A percentile compares a stretch with the other conserved stretches of the same genome.
Conservation (phyloP, 2,888 invertebrate genomes). For the Lochmaea capreae region DNA sequence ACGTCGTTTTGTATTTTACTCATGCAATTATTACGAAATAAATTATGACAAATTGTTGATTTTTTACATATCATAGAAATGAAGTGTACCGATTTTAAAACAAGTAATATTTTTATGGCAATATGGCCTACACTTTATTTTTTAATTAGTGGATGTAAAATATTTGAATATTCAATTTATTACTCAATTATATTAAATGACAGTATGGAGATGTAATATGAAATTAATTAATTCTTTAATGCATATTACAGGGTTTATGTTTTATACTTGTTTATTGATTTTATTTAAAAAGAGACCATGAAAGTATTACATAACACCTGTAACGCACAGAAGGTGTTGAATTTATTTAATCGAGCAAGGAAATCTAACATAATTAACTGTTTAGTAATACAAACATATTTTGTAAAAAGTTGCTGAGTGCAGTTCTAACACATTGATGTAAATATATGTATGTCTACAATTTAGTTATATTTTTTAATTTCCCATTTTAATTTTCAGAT, state of each 20-base stretch:
- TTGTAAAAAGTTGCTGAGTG: slow-evolving; percentile 15
- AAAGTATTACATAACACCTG: slow-evolving; percentile 1
- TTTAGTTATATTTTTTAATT: not conserved
- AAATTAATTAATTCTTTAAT: not conserved
- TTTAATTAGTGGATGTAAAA: not conserved
- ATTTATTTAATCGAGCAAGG: slow-evolving; percentile 1
- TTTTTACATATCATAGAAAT: too few relatives aligned
- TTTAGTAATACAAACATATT: not conserved
- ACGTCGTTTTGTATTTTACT: not conserved
- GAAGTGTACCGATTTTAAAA: too few relatives aligned
- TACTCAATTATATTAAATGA: not conserved
- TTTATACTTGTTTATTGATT: not conserved
- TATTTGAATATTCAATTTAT: not conserved
- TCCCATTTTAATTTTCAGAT: not conserved
- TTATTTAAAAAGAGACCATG: not conserved
- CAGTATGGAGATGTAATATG: not conserved
- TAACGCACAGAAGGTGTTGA: not conserved
- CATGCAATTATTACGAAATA: not conserved
- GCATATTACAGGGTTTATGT: slow-evolving; percentile 3
- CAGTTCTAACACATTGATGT: slow-evolving; percentile 12
- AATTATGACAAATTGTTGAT: not conserved
- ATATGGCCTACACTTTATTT: not conserved
- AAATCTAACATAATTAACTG: not conserved
- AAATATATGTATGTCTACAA: slow-evolving; percentile 18
- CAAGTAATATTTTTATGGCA: too few relatives aligned